Conservation (phyloP, 53 echinoderm and acorn worm species). For the Echinarachnius parma region DNA sequence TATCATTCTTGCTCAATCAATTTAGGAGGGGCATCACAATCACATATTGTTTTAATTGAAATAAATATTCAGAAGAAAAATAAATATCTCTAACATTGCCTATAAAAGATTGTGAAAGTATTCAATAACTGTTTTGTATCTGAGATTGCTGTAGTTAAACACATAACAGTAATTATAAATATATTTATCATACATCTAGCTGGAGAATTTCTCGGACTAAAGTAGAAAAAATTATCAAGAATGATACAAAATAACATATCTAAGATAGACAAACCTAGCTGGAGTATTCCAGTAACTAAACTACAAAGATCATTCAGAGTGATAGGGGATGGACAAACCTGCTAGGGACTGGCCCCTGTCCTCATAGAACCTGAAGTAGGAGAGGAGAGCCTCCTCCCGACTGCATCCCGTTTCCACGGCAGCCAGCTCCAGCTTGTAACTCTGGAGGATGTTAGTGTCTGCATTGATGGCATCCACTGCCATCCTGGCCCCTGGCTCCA, state of each 20-base stretch:
- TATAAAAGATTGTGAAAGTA: too few relatives aligned
- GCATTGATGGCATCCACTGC: conserved; percentile 63
- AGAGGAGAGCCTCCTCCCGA: conserved; percentile 51
- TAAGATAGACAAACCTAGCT: not conserved
- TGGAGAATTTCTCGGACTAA: not conserved
- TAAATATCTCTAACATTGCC: too few relatives aligned
- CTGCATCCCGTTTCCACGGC: conserved; percentile 69
- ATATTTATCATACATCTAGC: too few relatives aligned
- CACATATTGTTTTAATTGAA: too few relatives aligned
- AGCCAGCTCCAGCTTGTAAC: conserved; percentile 55
- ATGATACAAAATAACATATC: not conserved
- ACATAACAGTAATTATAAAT: too few relatives aligned
- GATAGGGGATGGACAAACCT: conserved; percentile 61
- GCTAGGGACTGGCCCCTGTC: conserved; percentile 55
- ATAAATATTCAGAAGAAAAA: too few relatives aligned
- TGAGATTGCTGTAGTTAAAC: too few relatives aligned
- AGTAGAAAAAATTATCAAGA: not conserved
- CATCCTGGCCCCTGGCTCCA: conserved; percentile 75
- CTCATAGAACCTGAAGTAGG: conserved; percentile 61
- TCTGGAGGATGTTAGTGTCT: conserved; percentile 37
- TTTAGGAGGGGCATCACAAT: too few relatives aligned
- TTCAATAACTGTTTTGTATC: too few relatives aligned
- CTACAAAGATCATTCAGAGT: too few relatives aligned
- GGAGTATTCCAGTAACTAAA: not conserved
- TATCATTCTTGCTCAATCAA: too few relatives aligned